Conservation (phyloP, 1,140 invertebrate genomes). For the Steinernema feltiae region DNA sequence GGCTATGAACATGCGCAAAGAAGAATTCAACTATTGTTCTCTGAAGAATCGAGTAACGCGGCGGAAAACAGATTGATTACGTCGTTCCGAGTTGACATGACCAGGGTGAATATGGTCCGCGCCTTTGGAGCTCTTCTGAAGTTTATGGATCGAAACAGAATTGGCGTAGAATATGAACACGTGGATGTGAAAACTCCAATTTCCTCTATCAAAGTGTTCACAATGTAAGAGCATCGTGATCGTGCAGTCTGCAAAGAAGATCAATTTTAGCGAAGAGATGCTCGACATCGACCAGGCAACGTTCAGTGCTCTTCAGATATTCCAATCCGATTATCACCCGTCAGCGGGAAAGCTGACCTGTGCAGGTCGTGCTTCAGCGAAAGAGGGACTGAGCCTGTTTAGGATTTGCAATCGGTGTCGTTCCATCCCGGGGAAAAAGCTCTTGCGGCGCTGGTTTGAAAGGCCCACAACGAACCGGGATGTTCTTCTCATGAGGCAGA, state of each 20-base stretch:
- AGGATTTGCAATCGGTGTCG: constrained; percentile 26
- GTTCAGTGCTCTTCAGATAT: constrained; percentile 31
- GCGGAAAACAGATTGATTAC: constrained; percentile 22
- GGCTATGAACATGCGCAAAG: constrained; percentile 20
- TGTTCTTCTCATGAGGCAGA: constrained; percentile 40
- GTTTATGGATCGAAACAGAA: constrained; percentile 28
- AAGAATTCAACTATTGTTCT: constrained; percentile 28
- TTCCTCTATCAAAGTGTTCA: constrained; percentile 25
- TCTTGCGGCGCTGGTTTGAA: constrained; percentile 47
- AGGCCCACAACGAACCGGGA: constrained; percentile 41
- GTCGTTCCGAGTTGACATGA: constrained; percentile 27
- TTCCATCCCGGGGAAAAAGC: constrained; percentile 27
- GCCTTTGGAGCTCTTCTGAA: constrained; percentile 36
- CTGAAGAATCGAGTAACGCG: constrained; percentile 11
- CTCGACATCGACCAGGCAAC: constrained; percentile 33
- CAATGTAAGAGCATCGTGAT: constrained; percentile 18
- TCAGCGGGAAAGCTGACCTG: not conserved
- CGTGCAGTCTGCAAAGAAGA: not conserved
- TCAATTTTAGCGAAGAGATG: constrained; percentile 33
- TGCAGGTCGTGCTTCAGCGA: not conserved
- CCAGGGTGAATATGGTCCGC: constrained; percentile 29
- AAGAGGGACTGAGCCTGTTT: constrained; percentile 15
- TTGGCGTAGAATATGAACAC: constrained; percentile 30
- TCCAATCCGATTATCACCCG: not conserved
- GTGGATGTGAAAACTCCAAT: constrained; percentile 28